Evolutionary conservation across 1,140 invertebrate genomes (phyloP), one percentile per base, ranked within the genome.

Genomic region (Plutomurus gul): DNA sequence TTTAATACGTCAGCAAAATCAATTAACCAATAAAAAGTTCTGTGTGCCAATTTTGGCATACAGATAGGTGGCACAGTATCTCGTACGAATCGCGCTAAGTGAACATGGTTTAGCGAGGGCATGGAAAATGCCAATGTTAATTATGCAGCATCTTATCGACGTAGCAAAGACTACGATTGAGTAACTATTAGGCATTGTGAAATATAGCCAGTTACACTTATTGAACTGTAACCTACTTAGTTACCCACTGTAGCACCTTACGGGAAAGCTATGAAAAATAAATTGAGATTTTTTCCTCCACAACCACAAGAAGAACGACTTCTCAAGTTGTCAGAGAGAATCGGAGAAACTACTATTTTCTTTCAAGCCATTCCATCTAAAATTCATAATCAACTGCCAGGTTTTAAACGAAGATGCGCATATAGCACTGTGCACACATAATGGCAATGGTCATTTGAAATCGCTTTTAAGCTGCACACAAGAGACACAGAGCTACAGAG

Each of bases 371-470:
- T 65, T 65, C 56, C 56, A 65, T 65, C 56, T 30, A 65, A 65
- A 65, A 65, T 65, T 65, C 56, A 65, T 65, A 65, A 65, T 65
- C 56, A 65, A 65, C 56, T 65, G 25, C 27, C 36, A 65, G 22
- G 10, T 33, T 27, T 13, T 65, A 30, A 27, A 65, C 30, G 56
- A 65, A 65, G 56, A 65, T 30, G 27, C 18, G 56, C 36, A 4
- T 65, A 13, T 16, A 65, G 27, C 36, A 30, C 20, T 13, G 56
- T 33, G 56, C 27, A 65, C 27, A 30, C 56, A 65, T 65, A 30
- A 65, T 36, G 56, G 56, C 36, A 30, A 65, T 36, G 56, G 56
- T 65, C 56, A 65, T 65, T 65, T 65, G 56, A 65, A 65, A n/a
- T 33, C 36, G 56, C 56, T 65, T 65, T 65, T 65, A 65, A 65